Evolutionary conservation across 2,113 vertebrate genomes (phyloP).

Genomic region (Thermophis baileyi): DNA sequence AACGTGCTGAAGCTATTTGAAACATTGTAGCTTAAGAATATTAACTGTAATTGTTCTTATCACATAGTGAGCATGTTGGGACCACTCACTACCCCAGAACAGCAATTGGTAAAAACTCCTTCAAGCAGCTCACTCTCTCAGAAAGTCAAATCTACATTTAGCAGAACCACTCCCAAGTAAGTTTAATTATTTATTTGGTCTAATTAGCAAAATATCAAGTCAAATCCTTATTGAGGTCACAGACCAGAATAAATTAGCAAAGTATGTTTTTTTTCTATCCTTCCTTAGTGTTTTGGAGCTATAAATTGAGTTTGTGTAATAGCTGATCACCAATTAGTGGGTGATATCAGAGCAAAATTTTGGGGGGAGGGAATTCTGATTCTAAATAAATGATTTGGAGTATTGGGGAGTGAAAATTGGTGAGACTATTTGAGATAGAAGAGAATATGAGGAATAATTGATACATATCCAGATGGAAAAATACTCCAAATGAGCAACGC

Average conservation of each 20-base stretch:
- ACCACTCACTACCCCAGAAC: slow-evolving; percentile 91
- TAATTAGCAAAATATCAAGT: not conserved
- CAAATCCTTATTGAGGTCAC: not conserved
- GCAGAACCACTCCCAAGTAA: slow-evolving; percentile 87
- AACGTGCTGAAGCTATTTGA: not conserved
- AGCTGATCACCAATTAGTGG: not conserved
- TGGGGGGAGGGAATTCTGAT: not conserved
- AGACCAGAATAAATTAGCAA: not conserved
- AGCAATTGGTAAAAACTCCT: slow-evolving; percentile 87
- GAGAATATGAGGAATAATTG: not conserved
- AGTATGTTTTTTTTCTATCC: not conserved
- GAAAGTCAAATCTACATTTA: slow-evolving; percentile 83
- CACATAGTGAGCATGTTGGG: slow-evolving; percentile 87
- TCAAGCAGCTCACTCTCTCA: slow-evolving; percentile 92
- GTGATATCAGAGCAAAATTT: not conserved
- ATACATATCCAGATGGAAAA: not conserved
- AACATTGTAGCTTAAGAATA: not conserved
- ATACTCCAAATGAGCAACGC: not conserved
- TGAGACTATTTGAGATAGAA: not conserved
- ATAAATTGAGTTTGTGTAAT: not conserved
- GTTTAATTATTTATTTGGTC: slow-evolving; percentile 1
- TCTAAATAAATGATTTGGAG: not conserved
- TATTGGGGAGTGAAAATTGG: not conserved
- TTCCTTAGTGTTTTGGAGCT: not conserved
- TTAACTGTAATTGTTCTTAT: not conserved